These are phyloP conservation scores for Tarsius wallacei DNA, from an alignment of 2,797 vertebrate genomes.

Conservation along the genomic window DNA sequence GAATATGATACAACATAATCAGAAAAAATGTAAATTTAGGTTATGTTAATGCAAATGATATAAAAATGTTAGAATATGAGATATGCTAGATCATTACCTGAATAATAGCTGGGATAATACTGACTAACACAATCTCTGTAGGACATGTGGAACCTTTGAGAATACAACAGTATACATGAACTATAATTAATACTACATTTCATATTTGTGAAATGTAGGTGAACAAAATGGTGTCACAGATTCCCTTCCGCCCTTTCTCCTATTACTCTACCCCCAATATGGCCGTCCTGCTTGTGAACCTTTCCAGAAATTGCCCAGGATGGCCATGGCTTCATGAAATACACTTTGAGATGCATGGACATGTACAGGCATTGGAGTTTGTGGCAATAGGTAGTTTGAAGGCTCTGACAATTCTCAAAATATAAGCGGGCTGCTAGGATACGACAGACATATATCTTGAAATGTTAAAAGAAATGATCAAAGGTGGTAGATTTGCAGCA, in stretches of 20 bases:
- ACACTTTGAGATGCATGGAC: not conserved
- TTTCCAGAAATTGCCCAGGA: not conserved
- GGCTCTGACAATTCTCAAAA: not conserved
- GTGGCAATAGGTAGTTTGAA: not conserved
- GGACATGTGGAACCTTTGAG: not conserved
- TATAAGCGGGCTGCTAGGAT: not conserved
- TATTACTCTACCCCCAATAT: not conserved
- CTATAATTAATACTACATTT: not conserved
- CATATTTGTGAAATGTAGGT: not conserved
- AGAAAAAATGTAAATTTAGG: not conserved
- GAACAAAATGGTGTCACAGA: not conserved
- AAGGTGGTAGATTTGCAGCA: not conserved
- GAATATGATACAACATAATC: not conserved
- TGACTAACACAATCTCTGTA: not conserved
- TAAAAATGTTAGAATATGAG: conserved; percentile 5
- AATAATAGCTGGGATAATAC: not conserved
- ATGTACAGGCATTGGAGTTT: not conserved
- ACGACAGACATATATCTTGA: not conserved
- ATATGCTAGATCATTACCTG: not conserved
- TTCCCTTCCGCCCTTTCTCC: not conserved
- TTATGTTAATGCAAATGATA: conserved; percentile 32
- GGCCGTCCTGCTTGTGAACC: not conserved
- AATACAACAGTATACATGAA: not conserved
- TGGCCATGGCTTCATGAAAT: not conserved
- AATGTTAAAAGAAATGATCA: not conserved